phyloP scores from a whole-genome alignment of 2,888 invertebrate genomes.

The Idaea biselata region DNA sequence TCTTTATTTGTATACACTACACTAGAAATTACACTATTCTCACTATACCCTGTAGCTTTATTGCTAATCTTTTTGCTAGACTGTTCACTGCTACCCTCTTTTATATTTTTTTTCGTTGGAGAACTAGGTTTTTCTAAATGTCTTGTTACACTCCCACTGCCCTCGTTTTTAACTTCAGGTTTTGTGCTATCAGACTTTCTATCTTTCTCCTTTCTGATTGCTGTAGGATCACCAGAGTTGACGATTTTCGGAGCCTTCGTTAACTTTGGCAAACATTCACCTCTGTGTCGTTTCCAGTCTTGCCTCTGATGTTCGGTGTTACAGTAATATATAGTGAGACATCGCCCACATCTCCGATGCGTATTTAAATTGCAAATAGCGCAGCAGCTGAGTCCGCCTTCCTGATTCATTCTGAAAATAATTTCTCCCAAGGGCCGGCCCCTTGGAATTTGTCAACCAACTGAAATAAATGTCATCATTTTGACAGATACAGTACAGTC shows the following conservation, averaged over 20 bases:
- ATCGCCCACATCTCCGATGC: conserved; percentile 86
- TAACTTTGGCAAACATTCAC: conserved; percentile 76
- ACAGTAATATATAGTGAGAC: conserved; percentile 88
- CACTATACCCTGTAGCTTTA: conserved; percentile 36
- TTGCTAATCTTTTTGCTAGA: conserved; percentile 11
- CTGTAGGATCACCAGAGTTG: conserved; percentile 47
- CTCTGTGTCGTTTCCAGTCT: conserved; percentile 90
- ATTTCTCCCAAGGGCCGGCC: conserved; percentile 55
- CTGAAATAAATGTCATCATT: conserved; percentile 46
- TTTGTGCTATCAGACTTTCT: conserved; percentile 33
- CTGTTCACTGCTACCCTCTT: conserved; percentile 48
- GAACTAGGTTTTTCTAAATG: conserved; percentile 52
- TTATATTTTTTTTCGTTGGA: conserved; percentile 51
- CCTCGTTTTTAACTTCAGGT: conserved; percentile 34
- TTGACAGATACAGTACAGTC: conserved; percentile 30
- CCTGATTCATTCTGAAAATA: conserved; percentile 75
- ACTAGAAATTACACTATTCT: conserved; percentile 70
- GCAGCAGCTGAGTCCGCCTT: conserved; percentile 73
- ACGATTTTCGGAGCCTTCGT: conserved; percentile 54
- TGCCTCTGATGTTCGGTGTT: conserved; percentile 88
- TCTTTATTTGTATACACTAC: conserved; percentile 69
- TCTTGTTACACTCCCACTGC: conserved; percentile 45
- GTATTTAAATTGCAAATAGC: conserved; percentile 83
- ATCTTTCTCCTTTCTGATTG: conserved; percentile 45
- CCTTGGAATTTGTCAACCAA: conserved; percentile 45